Evolutionary conservation across 2,113 vertebrate genomes (phyloP), one percentile per base, ranked within the genome.

Genomic region (Upupa epops): DNA sequence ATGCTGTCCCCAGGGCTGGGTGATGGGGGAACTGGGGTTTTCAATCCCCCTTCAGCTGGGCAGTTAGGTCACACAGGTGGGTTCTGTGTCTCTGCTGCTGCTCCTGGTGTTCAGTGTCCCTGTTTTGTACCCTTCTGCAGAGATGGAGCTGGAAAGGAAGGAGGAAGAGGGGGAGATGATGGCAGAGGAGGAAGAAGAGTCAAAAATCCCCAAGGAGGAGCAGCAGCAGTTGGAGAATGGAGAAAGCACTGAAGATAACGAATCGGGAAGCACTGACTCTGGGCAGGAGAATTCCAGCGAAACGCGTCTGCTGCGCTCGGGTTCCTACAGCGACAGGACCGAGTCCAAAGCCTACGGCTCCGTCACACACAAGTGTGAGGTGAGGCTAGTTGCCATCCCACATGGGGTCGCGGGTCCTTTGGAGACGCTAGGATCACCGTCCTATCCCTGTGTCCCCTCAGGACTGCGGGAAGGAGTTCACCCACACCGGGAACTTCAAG

Each of bases 391-490:
- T 0, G 0, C 1, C 11, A 68, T 26, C 18, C 51, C 8, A 9
- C 1, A 25, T 8, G 1, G 24, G 45, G 9, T 20, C 56, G 21
- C 42, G 4, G 0, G 11, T 7, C 21, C 13, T 48, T 15, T 0
- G 1, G 28, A 20, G 20, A 9, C 28, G 3, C 21, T 0, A 0
- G 3, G 13, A 7, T 19, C 34, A 14, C 72, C 5, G 0, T 3
- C 7, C 9, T 12, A n/a, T 55, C 84, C 13, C 5, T 72, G 28
- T 68, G 21, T 3, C 3, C 78, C 59, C 55, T 1, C 63, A 99
- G 99, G 98, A 99, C 96, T 99, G 99, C 5, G 99, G 99, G 34
- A 99, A 99, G 97, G 98, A 99, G 94, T 99, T 99, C 93, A 99
- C 99, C 4, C 99, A 99, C 97, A 99, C 99, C 0, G 99, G 99